phyloP scores from a whole-genome alignment of 2,113 vertebrate genomes.

The Stegastes partitus region DNA sequence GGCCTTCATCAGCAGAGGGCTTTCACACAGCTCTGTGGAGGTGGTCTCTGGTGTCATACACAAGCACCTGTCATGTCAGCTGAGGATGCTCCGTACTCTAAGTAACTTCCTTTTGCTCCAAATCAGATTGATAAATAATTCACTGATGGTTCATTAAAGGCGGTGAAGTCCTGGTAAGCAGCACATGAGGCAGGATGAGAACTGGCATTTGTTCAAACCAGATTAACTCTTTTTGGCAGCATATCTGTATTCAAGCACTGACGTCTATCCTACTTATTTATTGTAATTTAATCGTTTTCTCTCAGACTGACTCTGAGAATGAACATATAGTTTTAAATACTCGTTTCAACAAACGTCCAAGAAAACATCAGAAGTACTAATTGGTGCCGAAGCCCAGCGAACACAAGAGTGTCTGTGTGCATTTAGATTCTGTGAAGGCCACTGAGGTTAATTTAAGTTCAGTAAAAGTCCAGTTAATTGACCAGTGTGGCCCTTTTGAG shows the following conservation, averaged over 20 bases:
- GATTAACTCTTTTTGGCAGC: neutral
- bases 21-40: slow-evolving; percentile 23
- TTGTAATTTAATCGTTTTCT: neutral
- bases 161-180: neutral
- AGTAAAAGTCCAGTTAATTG: slow-evolving; percentile 16
- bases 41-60: neutral
- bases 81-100: neutral
- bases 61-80: slow-evolving; percentile 21
- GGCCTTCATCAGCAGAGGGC: slow-evolving; percentile 3
- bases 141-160: neutral
- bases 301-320: too few relatives aligned
- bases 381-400: neutral
- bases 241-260: neutral
- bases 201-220: neutral
- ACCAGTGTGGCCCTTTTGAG: neutral
- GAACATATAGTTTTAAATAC: too few relatives aligned
- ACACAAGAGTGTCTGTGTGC: neutral
- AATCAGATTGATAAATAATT: neutral
- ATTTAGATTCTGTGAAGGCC: neutral
- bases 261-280: neutral
- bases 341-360: neutral
- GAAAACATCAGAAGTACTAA: neutral
- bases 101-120: neutral
- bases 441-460: slow-evolving; percentile 18
- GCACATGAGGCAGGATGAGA: neutral